Evolutionary conservation across 1,140 invertebrate species (phyloP).

Genomic region (Bilobella aurantiaca): DNA sequence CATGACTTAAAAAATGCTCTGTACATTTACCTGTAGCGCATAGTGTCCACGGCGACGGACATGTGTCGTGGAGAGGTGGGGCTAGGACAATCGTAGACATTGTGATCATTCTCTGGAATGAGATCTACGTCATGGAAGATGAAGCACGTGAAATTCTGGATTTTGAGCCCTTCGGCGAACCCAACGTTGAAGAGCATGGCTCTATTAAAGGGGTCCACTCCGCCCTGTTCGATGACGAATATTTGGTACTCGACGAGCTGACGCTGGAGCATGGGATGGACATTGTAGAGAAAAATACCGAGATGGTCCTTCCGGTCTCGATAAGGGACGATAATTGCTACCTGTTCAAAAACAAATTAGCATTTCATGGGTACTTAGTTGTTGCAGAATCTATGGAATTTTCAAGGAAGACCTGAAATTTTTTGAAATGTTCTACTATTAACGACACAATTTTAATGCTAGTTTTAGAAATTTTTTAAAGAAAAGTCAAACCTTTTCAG

Average conservation of each 20-base stretch:
- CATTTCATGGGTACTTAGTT: no score
- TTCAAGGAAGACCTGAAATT: no score
- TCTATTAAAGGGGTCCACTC: constrained; percentile 65
- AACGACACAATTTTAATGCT: constrained; percentile 11
- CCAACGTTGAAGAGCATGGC: constrained; percentile 94
- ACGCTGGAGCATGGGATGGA: constrained; percentile 30
- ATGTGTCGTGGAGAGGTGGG: constrained; percentile 84
- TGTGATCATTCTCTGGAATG: constrained; percentile 69
- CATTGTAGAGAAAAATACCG: constrained; percentile 28
- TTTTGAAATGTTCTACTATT: no score
- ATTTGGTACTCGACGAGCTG: constrained; percentile 33
- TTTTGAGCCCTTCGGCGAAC: constrained; percentile 68
- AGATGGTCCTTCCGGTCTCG: constrained; percentile 32
- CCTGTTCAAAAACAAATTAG: constrained; percentile 10
- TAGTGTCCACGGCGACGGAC: constrained; percentile 43
- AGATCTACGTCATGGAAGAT: constrained; percentile 80
- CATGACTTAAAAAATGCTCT: neutral
- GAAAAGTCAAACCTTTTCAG: neutral
- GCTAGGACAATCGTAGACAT: constrained; percentile 81
- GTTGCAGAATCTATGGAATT: no score
- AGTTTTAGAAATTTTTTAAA: neutral
- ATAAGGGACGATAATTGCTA: constrained; percentile 34
- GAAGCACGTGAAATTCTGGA: constrained; percentile 67
- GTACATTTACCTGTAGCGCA: constrained; percentile 25
- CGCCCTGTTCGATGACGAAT: constrained; percentile 33